Conservation (phyloP, 2,113 vertebrate species). For the Connochaetes taurinus region DNA sequence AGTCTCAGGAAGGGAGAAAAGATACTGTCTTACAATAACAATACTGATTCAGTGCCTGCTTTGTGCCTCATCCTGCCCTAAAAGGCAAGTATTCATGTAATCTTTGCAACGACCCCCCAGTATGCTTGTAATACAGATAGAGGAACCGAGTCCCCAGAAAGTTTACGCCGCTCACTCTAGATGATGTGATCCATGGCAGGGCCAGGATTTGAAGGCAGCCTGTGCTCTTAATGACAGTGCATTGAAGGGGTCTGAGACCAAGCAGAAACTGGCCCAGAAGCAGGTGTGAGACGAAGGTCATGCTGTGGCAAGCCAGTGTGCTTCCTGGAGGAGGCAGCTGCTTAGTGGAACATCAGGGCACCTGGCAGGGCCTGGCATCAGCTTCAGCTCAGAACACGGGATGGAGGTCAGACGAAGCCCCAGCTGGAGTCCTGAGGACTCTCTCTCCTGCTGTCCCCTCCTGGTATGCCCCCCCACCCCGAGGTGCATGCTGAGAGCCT, state of each 20-base stretch:
- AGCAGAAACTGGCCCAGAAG: background rate
- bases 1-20: background rate
- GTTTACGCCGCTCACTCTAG: background rate
- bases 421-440: background rate
- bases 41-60: background rate
- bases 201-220: background rate
- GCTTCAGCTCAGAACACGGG: background rate
- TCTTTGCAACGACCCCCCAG: background rate
- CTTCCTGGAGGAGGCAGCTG: conserved; percentile 7
- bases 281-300: background rate
- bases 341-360: background rate
- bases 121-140: background rate
- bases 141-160: background rate
- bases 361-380: background rate
- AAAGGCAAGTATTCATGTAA: background rate
- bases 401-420: background rate
- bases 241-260: background rate
- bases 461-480: background rate
- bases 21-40: background rate
- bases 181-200: background rate
- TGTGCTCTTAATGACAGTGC: background rate
- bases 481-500: too few species aligned
- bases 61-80: background rate
- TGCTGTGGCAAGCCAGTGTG: background rate
- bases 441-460: background rate